These are phyloP conservation scores for Pangasius krempfi DNA, from an alignment of 2,797 vertebrate species.

Conservation along the genomic window DNA sequence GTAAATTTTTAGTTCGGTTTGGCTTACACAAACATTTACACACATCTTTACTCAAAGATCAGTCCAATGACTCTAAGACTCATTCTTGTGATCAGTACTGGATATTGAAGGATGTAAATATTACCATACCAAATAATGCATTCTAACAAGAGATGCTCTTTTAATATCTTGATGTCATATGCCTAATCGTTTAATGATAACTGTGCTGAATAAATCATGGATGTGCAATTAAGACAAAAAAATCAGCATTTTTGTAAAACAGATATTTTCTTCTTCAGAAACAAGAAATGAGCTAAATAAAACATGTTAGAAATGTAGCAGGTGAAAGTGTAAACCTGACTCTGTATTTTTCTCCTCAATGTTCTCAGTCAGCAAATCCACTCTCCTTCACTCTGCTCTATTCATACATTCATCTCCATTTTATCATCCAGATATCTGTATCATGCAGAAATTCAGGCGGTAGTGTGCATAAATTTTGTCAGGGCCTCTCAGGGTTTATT, in stretches of 20 bases:
- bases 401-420: background rate
- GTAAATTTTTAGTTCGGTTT: background rate
- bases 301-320: background rate
- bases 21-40: background rate
- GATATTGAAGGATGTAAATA: background rate
- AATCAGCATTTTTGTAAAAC: background rate
- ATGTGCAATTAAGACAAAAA: background rate
- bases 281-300: background rate
- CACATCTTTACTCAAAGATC: background rate
- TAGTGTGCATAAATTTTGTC: background rate
- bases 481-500: background rate
- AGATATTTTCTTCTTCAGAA: background rate
- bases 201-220: background rate
- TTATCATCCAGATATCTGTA: constrained; percentile 5
- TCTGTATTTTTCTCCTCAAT: background rate
- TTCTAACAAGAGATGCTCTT: background rate
- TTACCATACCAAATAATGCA: background rate
- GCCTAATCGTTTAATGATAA: background rate
- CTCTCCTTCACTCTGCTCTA: background rate
- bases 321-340: constrained; percentile 8
- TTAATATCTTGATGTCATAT: background rate
- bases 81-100: background rate
- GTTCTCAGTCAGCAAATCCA: background rate
- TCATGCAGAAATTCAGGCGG: background rate
- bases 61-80: background rate